phyloP scores from a whole-genome alignment of 2,113 vertebrate genomes.

The Protobothrops flavoviridis region DNA sequence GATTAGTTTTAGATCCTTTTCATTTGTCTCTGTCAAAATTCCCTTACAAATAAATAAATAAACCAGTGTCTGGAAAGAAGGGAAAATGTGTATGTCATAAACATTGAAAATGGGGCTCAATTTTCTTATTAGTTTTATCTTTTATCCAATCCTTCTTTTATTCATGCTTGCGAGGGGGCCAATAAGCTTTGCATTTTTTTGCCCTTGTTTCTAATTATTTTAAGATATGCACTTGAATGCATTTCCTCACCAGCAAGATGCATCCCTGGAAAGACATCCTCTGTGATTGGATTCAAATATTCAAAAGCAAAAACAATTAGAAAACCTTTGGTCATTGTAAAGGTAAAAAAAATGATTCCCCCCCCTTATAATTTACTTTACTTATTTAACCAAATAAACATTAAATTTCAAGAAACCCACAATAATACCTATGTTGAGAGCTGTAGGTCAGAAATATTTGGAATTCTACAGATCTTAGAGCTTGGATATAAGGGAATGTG shows the following conservation, averaged over 20 bases:
- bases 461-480: neutral
- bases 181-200: neutral
- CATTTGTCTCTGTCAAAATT: neutral
- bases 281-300: neutral
- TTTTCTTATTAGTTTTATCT: neutral
- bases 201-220: neutral
- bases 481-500: neutral
- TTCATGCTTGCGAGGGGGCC: neutral
- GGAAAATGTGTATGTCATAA: constrained; percentile 4
- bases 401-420: neutral
- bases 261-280: neutral
- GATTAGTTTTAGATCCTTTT: neutral
- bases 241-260: neutral
- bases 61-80: neutral
- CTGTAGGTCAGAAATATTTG: neutral
- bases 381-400: neutral
- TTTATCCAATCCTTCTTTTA: neutral
- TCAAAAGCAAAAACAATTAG: neutral
- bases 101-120: neutral
- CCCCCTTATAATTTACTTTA: neutral
- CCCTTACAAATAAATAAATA: neutral
- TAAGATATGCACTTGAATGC: neutral
- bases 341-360: neutral
- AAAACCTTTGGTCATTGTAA: neutral
- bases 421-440: neutral